Conservation (phyloP, 2,797 vertebrate genomes). For the Cossypha polioptera region DNA sequence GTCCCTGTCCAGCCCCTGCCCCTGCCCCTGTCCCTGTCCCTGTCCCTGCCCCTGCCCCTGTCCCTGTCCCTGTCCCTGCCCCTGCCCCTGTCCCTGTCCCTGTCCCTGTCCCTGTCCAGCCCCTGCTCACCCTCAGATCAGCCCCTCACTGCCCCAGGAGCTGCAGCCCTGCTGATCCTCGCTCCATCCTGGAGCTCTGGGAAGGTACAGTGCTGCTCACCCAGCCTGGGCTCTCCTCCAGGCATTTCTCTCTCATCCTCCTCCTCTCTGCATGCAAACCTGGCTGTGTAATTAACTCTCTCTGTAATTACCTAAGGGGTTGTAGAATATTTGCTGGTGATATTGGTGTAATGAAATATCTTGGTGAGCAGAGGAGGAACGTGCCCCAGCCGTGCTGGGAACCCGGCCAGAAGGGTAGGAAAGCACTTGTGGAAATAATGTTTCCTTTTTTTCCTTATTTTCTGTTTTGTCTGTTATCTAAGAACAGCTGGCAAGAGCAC, state of each 20-base stretch:
- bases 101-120: too few species aligned
- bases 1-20: too few species aligned
- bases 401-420: not conserved
- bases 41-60: not conserved
- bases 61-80: not conserved
- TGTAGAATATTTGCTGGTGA: not conserved
- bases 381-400: not conserved
- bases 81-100: too few species aligned
- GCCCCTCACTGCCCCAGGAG: not conserved
- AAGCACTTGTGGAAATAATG: not conserved
- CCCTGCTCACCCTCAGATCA: too few species aligned
- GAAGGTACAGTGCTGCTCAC: not conserved
- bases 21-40: too few species aligned
- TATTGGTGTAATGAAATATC: not conserved
- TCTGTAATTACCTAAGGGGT: not conserved
- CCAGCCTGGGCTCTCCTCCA: rapidly evolving
- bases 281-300: rapidly evolving
- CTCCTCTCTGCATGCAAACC: not conserved
- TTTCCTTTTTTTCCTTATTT: not conserved
- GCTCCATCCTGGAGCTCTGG: not conserved
- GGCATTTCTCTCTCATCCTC: not conserved
- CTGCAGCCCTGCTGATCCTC: rapidly evolving
- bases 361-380: not conserved
- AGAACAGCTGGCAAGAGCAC: not conserved
- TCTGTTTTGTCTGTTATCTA: not conserved